phyloP scores from a whole-genome alignment of 2,113 vertebrate genomes.

The Athene cunicularia region DNA sequence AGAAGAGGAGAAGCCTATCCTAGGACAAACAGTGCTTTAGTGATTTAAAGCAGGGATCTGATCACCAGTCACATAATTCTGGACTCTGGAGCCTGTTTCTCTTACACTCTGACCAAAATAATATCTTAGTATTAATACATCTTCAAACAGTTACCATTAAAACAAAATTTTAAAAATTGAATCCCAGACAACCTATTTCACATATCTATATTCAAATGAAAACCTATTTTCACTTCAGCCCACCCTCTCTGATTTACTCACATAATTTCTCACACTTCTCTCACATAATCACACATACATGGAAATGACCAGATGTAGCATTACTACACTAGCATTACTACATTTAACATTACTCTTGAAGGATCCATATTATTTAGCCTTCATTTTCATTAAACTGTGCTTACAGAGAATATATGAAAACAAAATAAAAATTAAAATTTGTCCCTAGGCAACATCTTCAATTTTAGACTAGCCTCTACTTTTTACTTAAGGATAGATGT shows the following conservation, averaged over 20 bases:
- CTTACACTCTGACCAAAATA: neutral
- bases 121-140: neutral
- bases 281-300: neutral
- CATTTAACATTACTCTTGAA: neutral
- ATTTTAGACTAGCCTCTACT: neutral
- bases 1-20: neutral
- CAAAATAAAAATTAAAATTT: neutral
- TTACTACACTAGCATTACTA: neutral
- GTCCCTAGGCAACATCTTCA: neutral
- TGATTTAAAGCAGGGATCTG: neutral
- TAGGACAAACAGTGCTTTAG: neutral
- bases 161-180: neutral
- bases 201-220: neutral
- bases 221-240: neutral
- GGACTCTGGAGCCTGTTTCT: neutral
- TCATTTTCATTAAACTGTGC: neutral
- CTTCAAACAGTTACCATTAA: neutral
- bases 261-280: neutral
- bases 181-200: neutral
- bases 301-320: neutral
- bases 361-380: neutral
- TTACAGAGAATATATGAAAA: neutral
- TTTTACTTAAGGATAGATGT: neutral
- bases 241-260: neutral
- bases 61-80: neutral